Percentiles rank a stretch among this genome's conserved stretches.
phyloP scores from a whole-genome alignment of 2,113 vertebrate species.

The Murina feae region DNA sequence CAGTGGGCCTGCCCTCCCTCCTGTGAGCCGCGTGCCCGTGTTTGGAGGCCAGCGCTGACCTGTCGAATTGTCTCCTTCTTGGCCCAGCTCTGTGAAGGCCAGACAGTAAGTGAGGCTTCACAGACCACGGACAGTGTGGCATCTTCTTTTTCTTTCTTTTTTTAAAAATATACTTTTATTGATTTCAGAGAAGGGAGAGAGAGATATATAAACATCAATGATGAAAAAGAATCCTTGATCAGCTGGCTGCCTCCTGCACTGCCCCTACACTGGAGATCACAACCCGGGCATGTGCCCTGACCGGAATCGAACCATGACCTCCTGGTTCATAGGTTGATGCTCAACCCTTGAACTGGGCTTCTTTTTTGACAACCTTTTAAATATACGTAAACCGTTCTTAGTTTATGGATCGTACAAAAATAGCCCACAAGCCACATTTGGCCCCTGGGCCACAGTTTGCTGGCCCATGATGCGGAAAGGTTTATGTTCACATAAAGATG shows the following conservation, averaged over 20 bases:
- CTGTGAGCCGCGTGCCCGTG: not conserved
- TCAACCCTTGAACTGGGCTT: too few relatives aligned
- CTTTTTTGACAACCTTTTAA: not conserved
- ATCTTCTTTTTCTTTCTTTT: not conserved
- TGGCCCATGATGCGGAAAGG: not conserved
- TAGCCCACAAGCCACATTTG: not conserved
- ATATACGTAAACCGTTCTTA: not conserved
- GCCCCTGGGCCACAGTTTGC: not conserved
- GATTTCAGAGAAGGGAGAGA: too few relatives aligned
- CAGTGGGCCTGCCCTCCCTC: fast-evolving
- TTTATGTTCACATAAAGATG: not conserved
- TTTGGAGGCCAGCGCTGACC: not conserved
- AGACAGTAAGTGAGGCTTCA: not conserved
- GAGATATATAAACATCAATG: too few relatives aligned
- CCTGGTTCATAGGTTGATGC: too few relatives aligned
- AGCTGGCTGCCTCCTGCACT: too few relatives aligned
- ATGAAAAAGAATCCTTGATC: too few relatives aligned
- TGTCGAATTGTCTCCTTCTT: not conserved
- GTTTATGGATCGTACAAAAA: not conserved
- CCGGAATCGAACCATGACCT: too few relatives aligned
- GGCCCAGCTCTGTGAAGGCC: fast-evolving
- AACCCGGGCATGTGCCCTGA: too few relatives aligned
- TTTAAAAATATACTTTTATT: not conserved
- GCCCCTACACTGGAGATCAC: too few relatives aligned
- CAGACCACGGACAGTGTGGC: not conserved